A percentile compares a stretch with the other conserved stretches of the same genome.
Evolutionary conservation across 2,113 vertebrate genomes (phyloP).

Genomic region (Lepisosteus oculatus): DNA sequence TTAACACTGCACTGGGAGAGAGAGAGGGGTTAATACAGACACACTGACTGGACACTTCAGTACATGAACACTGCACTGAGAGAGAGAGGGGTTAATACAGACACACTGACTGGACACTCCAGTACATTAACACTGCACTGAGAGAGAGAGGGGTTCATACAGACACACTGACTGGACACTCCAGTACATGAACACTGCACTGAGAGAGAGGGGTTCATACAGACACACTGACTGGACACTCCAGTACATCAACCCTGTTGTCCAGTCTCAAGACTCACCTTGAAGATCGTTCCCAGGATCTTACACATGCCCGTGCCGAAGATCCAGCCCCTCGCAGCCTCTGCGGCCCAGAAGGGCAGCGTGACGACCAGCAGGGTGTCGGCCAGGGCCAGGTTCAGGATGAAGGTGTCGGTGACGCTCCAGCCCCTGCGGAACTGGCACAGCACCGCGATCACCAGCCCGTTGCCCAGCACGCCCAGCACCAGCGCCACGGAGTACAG

Average conservation of each 20-base stretch:
- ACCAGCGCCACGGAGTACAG: conserved; percentile 69
- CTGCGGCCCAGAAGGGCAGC: conserved; percentile 71
- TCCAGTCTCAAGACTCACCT: conserved; percentile 45
- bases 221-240: not conserved
- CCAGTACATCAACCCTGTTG: not conserved
- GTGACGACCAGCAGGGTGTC: conserved; percentile 76
- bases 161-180: not conserved
- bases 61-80: too few relatives aligned
- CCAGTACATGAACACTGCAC: too few relatives aligned
- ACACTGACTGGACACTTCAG: too few relatives aligned
- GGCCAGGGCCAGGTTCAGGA: conserved; percentile 74
- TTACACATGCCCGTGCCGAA: conserved; percentile 71
- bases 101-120: too few relatives aligned
- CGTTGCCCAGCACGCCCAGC: conserved; percentile 76
- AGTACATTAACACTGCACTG: too few relatives aligned
- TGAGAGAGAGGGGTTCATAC: not conserved
- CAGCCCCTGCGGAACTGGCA: conserved; percentile 51
- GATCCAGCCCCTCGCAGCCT: conserved; percentile 61
- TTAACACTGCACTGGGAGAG: too few relatives aligned
- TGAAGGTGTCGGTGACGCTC: conserved; percentile 78
- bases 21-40: too few relatives aligned
- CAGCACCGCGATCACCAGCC: conserved; percentile 65
- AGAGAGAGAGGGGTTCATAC: not conserved
- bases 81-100: too few relatives aligned
- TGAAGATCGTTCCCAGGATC: conserved; percentile 69